These are phyloP conservation scores for Amphilophus citrinellus DNA, from an alignment of 2,113 vertebrate genomes.

Conservation along the genomic window DNA sequence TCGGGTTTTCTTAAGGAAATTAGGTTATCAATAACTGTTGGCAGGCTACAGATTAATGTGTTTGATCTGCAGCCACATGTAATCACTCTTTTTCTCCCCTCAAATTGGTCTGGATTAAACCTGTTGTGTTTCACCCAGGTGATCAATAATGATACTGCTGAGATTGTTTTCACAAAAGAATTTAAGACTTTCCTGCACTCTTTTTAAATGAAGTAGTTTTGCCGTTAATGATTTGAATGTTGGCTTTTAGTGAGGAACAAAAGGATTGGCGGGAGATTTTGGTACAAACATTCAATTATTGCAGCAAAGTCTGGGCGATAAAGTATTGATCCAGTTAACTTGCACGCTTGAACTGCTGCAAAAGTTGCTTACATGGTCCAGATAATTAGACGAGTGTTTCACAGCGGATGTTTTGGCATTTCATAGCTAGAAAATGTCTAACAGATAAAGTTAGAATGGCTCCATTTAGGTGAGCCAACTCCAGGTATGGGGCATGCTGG, in stretches of 20 bases:
- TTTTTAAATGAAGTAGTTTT: background rate
- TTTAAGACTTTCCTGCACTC: background rate
- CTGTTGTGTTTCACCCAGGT: constrained; percentile 10
- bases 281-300: background rate
- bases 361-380: background rate
- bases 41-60: constrained; percentile 4
- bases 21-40: background rate
- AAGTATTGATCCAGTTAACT: constrained; percentile 7
- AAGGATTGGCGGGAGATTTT: background rate
- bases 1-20: constrained; percentile 13
- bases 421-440: background rate
- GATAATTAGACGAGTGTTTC: background rate
- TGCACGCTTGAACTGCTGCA: background rate
- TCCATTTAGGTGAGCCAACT: background rate
- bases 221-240: background rate
- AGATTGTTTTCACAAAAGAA: background rate
- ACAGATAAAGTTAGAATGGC: background rate
- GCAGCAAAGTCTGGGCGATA: background rate
- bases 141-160: background rate
- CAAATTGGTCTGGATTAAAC: background rate
- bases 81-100: background rate
- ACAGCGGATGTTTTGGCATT: background rate
- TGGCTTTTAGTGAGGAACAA: constrained; percentile 3
- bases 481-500: background rate
- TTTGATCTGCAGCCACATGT: constrained; percentile 8